A percentile compares a stretch with the other conserved stretches of the same genome.
phyloP scores from a whole-genome alignment of 1,140 invertebrate genomes.

The Drosophila kanapiae region DNA sequence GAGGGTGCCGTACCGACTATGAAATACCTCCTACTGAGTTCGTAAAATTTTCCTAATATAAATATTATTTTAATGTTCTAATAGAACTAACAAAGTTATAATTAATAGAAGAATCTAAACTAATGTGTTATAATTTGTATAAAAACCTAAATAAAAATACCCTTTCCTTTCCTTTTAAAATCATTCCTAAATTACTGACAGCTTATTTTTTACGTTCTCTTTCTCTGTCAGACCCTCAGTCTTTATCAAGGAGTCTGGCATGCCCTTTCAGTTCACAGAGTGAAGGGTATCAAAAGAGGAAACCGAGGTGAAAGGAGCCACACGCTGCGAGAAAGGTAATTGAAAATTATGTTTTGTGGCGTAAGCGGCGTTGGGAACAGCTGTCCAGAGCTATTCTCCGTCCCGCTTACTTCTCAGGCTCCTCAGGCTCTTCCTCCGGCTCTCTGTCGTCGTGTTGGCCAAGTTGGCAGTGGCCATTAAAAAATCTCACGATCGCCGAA shows the following conservation, averaged over 20 bases:
- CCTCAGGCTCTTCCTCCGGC: not conserved
- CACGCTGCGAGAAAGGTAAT: constrained; percentile 82
- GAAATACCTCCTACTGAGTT: not conserved
- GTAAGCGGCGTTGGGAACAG: constrained; percentile 65
- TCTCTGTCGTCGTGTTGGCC: constrained; percentile 7
- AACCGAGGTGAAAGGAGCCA: constrained; percentile 75
- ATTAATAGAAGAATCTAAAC: not conserved
- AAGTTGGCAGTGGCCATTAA: constrained; percentile 17
- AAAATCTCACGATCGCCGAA: constrained; percentile 34
- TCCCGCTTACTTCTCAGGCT: not conserved
- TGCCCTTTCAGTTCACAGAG: not conserved
- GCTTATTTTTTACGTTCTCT: too few species aligned
- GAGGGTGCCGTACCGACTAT: not conserved
- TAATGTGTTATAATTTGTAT: not conserved
- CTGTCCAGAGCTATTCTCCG: constrained; percentile 47
- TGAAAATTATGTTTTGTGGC: constrained; percentile 83
- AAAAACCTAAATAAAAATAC: too few species aligned
- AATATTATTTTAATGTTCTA: not conserved
- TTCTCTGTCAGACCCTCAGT: too few species aligned
- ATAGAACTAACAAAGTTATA: not conserved
- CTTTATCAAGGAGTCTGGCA: not conserved
- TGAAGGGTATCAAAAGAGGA: constrained; percentile 1
- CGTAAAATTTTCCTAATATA: too few species aligned
- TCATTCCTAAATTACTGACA: too few species aligned
- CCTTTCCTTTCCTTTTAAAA: too few species aligned